phyloP scores from a whole-genome alignment of 2,888 invertebrate species.

The Tethea ocularis region DNA sequence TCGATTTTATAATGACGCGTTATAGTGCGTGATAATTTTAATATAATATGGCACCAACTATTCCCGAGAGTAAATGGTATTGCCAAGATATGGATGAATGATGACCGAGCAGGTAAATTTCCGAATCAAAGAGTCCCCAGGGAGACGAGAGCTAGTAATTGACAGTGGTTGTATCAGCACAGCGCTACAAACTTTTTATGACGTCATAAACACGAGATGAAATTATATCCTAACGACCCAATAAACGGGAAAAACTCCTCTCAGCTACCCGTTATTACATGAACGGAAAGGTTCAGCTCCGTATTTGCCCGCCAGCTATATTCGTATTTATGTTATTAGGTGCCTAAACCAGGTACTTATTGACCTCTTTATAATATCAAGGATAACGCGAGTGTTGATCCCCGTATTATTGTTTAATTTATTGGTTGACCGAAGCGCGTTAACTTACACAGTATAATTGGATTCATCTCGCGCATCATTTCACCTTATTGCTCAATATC shows the following conservation, averaged over 20 bases:
- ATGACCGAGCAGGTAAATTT: slow-evolving; percentile 43
- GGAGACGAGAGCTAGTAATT: slow-evolving; percentile 55
- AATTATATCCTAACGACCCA: slow-evolving; percentile 81
- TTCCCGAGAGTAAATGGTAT: slow-evolving; percentile 3
- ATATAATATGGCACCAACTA: background rate
- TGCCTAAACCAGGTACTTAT: slow-evolving; percentile 40
- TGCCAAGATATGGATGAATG: slow-evolving; percentile 30
- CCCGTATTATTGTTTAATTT: slow-evolving; percentile 21
- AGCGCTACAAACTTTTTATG: slow-evolving; percentile 77
- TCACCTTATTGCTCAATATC: slow-evolving; percentile 59
- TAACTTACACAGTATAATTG: slow-evolving; percentile 38
- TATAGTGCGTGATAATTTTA: background rate
- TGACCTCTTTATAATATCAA: slow-evolving; percentile 24
- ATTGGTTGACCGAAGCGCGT: slow-evolving; percentile 20
- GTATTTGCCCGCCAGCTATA: slow-evolving; percentile 51
- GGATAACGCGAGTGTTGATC: slow-evolving; percentile 15
- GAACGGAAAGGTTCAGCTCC: slow-evolving; percentile 62
- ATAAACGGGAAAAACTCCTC: slow-evolving; percentile 78
- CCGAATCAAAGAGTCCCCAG: slow-evolving; percentile 46
- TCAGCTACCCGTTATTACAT: slow-evolving; percentile 69
- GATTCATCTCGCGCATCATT: slow-evolving; percentile 56
- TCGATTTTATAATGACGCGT: background rate
- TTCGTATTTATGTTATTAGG: slow-evolving; percentile 55
- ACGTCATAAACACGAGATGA: slow-evolving; percentile 80
- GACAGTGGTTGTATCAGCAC: slow-evolving; percentile 75